These are phyloP conservation scores for Delphinapterus leucas DNA, from an alignment of 2,113 vertebrate genomes.

Conservation along the genomic window DNA sequence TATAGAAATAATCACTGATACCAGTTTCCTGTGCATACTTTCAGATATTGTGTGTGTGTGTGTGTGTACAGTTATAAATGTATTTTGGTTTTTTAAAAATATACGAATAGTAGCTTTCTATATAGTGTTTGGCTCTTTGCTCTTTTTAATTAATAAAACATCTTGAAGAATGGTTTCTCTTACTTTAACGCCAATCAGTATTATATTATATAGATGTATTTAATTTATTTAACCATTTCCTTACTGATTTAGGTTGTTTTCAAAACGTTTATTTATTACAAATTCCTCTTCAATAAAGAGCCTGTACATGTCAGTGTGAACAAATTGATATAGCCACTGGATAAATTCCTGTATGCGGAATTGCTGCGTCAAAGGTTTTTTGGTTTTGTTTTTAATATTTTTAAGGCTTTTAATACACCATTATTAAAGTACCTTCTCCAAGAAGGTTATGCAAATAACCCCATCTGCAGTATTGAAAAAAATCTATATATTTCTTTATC, in stretches of 20 bases:
- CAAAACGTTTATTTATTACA: not conserved
- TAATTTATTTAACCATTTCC: not conserved
- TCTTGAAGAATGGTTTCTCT: not conserved
- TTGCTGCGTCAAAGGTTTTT: not conserved
- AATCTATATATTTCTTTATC: not conserved
- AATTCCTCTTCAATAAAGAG: not conserved
- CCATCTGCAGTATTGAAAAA: not conserved
- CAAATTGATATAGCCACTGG: not conserved
- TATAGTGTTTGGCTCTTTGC: not conserved
- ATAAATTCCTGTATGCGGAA: not conserved
- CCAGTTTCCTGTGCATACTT: not conserved
- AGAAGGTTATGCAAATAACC: not conserved
- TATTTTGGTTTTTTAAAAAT: not conserved
- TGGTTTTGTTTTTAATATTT: not conserved
- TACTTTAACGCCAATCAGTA: not conserved
- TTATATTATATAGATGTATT: not conserved
- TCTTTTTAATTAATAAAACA: not conserved
- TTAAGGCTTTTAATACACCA: not conserved
- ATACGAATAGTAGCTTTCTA: not conserved
- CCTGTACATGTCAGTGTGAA: not conserved
- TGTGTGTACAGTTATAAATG: not conserved
- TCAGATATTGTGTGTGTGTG: not conserved
- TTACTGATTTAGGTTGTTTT: not conserved
- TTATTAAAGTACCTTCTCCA: not conserved
- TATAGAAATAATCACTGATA: not conserved